These are phyloP conservation scores for Syngnathus typhle DNA, from an alignment of 2,113 vertebrate species.

Conservation along the genomic window DNA sequence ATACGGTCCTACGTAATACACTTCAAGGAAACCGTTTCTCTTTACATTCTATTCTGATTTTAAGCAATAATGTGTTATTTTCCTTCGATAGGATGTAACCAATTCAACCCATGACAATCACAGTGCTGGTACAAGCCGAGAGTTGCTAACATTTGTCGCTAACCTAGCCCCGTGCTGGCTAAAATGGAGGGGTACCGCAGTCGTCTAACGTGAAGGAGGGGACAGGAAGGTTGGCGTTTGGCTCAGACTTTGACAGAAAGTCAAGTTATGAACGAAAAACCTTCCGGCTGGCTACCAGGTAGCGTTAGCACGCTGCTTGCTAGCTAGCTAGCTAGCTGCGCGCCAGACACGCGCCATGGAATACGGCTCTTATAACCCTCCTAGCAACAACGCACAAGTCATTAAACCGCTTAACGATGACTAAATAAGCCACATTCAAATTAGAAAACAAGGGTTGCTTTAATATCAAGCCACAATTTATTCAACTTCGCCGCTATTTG, in stretches of 20 bases:
- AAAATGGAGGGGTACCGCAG: not conserved
- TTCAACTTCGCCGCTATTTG: not conserved
- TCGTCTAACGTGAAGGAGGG: not conserved
- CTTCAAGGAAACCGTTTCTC: too few relatives aligned
- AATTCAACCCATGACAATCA: not conserved
- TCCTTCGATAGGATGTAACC: not conserved
- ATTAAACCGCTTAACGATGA: not conserved
- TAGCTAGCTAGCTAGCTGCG: slow-evolving; percentile 18
- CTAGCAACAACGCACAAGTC: not conserved
- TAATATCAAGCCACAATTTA: not conserved
- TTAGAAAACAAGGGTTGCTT: not conserved
- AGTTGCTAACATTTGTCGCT: not conserved
- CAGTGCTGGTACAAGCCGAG: not conserved
- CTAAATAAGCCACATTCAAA: not conserved
- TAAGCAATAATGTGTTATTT: not conserved
- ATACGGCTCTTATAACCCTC: slow-evolving; percentile 21
- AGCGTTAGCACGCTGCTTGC: slow-evolving; percentile 18
- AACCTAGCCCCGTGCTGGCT: not conserved
- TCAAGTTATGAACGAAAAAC: not conserved
- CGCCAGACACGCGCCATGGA: slow-evolving; percentile 19
- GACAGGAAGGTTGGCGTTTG: not conserved
- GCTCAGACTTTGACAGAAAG: not conserved
- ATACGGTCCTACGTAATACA: too few relatives aligned
- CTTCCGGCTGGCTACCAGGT: not conserved
- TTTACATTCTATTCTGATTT: too few relatives aligned